Evolutionary conservation across 2,797 vertebrate species (phyloP), one percentile per base, ranked within the genome.

Genomic region (Moxostoma hubbsi): DNA sequence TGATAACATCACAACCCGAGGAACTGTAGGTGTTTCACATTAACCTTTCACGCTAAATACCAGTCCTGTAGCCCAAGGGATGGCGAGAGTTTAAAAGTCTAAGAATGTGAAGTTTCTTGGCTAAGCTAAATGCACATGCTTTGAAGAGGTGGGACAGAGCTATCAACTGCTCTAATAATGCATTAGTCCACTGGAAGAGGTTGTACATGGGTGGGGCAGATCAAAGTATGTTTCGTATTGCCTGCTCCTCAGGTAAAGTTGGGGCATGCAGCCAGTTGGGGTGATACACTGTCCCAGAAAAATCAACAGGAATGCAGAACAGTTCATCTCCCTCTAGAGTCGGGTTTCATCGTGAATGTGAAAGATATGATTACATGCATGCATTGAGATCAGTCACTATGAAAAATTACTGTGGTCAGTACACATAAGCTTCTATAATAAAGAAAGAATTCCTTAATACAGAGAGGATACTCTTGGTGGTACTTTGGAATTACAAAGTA

Each of bases 221-320:
- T 94, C 92, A 94, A 94, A 94, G 91, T 80, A 88, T 78, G 86
- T 82, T 82, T 81, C 89, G 91, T 92, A 93, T 93, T 94, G 90
- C 89, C 87, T 84, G 86, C 84, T 75, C 82, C 87, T 36, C 84
- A 77, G 78, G 73, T 74, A 46, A 70, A 73, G 89, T 85, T 89
- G 88, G 93, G 91, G 90, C 91, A 93, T 91, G 90, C 87, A 87
- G 89, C 89, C 90, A 90, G 72, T 87, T 86, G 85, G 86, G 86
- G 81, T 79, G 86, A 81, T 63, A 85, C 63, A 5, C 80, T 90
- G 86, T 91, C 88, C 88, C 86, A 82, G 85, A 75, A 89, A 86
- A 46, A 81, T 70, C 15, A 55, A 43, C 11, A 49, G 67, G 72
- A 80, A 79, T 59, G 74, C 73, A 63, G 62, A 59, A 61, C 70